A percentile compares a stretch with the other conserved stretches of the same genome.
phyloP scores from a whole-genome alignment of 2,797 vertebrate species.

The Coccyzus lansbergi region DNA sequence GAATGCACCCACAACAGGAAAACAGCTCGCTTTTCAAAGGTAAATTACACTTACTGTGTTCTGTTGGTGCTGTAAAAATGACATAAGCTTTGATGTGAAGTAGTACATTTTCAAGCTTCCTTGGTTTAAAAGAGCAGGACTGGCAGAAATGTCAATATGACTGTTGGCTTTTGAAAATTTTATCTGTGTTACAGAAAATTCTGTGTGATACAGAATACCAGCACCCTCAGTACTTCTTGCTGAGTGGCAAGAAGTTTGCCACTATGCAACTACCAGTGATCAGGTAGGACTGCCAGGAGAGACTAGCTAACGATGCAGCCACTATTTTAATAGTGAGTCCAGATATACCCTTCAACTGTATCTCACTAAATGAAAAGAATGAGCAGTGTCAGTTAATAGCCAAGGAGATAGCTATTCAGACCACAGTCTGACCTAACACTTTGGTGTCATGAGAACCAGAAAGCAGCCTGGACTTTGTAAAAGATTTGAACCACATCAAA shows the following conservation, averaged over 20 bases:
- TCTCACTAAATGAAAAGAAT: conserved; percentile 34
- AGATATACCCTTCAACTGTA: background rate
- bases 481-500: conserved; percentile 28
- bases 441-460: conserved; percentile 35
- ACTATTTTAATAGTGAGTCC: background rate
- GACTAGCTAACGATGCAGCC: conserved; percentile 2
- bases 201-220: background rate
- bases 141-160: background rate
- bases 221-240: background rate
- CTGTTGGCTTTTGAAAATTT: background rate
- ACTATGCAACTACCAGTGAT: background rate
- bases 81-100: background rate
- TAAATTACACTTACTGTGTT: background rate
- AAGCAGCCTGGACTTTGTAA: background rate
- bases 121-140: background rate
- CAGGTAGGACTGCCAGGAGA: background rate
- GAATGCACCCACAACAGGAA: background rate
- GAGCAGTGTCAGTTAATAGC: background rate
- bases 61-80: background rate
- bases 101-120: background rate
- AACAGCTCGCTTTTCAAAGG: background rate
- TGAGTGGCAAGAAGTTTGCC: background rate
- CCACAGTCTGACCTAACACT: conserved; percentile 25
- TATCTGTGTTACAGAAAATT: background rate
- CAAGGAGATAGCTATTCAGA: background rate